Base-by-base conservation (phyloP, 2,888 invertebrate genomes). In the Agrochola litura region DNA sequence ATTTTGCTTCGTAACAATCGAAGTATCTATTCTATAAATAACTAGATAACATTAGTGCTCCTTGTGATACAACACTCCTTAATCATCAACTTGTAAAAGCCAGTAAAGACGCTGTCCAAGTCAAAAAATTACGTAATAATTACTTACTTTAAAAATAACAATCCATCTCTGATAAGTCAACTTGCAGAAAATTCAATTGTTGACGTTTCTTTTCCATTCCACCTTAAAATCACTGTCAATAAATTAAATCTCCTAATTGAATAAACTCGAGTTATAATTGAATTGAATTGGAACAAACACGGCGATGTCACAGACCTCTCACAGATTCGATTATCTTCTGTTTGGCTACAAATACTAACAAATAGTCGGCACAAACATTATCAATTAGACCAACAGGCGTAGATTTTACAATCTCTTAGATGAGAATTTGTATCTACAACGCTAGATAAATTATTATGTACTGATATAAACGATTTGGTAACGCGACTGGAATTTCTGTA, bases 321-420 rank as follows among this genome's bases (percentile, higher is more conserved):
- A 63, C 49, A 64, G 68, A 86, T 58, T 84, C 60, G 43, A 84
- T 86, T 79, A 83, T 58, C 65, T 76, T 70, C 41, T 79, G 70
- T 86, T 86, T 73, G 66, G 25, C 19, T 12, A 65, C 73, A 74
- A 81, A 72, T 69, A 69, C 41, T 25, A 58, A 65, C 74, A 78
- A 86, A 75, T 73, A 64, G 37, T 30, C 41, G 3, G 58, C 56
- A 52, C 76, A 69, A 85, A 82, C 71, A 72, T 58, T 69, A 72
- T 52, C 41, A 74, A 75, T 84, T 49, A 82, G 56, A 73, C n/a
- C 63, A 67, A 79, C 80, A 79, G 19, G 58, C 30, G 16, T n/a
- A 69, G 65, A 60, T 61, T 86, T 71, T 43, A 66, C 66, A 65
- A 61, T 49, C 14, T 30, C 41, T 37, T 3, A 37, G 22, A 30